Base-by-base conservation (phyloP, 2,113 vertebrate species). In the Merops nubicus region DNA sequence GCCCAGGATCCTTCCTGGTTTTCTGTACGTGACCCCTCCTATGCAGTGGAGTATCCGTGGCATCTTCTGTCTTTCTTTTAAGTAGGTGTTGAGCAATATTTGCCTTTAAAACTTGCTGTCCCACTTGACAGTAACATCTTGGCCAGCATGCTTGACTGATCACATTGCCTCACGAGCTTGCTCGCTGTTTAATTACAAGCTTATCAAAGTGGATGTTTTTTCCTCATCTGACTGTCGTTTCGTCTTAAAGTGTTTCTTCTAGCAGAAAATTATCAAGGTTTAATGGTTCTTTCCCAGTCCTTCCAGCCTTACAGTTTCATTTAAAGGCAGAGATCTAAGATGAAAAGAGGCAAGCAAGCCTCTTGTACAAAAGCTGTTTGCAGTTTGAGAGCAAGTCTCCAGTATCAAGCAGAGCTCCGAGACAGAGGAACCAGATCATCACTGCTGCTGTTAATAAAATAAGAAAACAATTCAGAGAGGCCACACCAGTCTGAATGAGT, bases 101-200 rank as follows among this genome's bases (percentile, higher is more conserved):
- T 89, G 40, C 80, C 40, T 89, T 89, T 96, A 78, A 84, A 91
- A 68, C 60, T 96, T 89, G 22, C 80, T 89, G 73, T 89, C 73
- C 89, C 56, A 63, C 62, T 96, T 96, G 87, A 92, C 77, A 75
- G 54, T 68, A 87, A 60, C 89, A 75, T 92, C 89, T 89, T 93
- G 91, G 69, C 77, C 73, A 47, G 69, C 73, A 82, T 59, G 60
- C 86, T 62, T 96, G 86, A 78, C 84, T 92, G 94, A 95, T 87
- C 84, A 60, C 36, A 14, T 48, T 87, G 84, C 84, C 60, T 94
- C 40, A 92, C 62, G 43, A 79, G 51, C 56, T 85, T 94, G 50
- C 87, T 84, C 84, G 73, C 93, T 95, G 69, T 96, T 97, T 96
- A 96, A 92, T 97, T 96, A 92, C 93, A 40, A 59, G 65, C 84